Conservation (phyloP, 1,140 invertebrate species). For the Euglossa dilemma region DNA sequence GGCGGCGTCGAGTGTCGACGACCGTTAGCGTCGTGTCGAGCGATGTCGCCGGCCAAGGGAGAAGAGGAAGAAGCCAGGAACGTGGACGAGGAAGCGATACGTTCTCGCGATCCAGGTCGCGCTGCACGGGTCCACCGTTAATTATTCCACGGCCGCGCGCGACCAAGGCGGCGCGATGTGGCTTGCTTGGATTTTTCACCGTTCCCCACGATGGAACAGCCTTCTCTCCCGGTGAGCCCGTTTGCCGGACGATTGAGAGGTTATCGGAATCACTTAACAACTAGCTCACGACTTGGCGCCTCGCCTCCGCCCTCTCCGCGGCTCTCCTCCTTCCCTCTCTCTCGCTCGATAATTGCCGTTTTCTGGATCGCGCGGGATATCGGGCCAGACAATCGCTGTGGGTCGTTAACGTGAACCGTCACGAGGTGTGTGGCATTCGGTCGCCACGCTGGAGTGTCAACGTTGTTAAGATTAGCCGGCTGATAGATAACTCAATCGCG, state of each 20-base stretch:
- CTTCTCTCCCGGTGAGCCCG: slow-evolving; percentile 59
- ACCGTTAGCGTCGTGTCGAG: slow-evolving; percentile 72
- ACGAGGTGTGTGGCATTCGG: slow-evolving; percentile 78
- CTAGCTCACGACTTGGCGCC: slow-evolving; percentile 80
- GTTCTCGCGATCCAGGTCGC: slow-evolving; percentile 74
- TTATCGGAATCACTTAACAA: slow-evolving; percentile 82
- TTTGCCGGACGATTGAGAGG: slow-evolving; percentile 78
- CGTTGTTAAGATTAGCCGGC: slow-evolving; percentile 72
- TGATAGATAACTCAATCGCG: slow-evolving; percentile 70
- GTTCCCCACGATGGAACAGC: slow-evolving; percentile 33
- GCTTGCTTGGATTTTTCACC: slow-evolving; percentile 51
- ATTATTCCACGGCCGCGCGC: slow-evolving; percentile 77
- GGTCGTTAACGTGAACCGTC: slow-evolving; percentile 69
- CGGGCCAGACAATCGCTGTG: slow-evolving; percentile 65
- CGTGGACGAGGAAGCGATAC: slow-evolving; percentile 72
- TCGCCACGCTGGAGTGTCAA: slow-evolving; percentile 72
- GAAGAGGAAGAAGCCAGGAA: slow-evolving; percentile 35
- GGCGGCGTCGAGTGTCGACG: slow-evolving; percentile 42
- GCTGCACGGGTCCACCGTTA: slow-evolving; percentile 72
- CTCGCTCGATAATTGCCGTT: slow-evolving; percentile 75
- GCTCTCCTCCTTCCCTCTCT: slow-evolving; percentile 55
- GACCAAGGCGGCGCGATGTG: slow-evolving; percentile 69
- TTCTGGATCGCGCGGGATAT: slow-evolving; percentile 72
- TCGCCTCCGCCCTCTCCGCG: slow-evolving; percentile 63
- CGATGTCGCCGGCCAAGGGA: slow-evolving; percentile 48